phyloP scores from a whole-genome alignment of 2,888 invertebrate species.

The Tachystola acroxantha region DNA sequence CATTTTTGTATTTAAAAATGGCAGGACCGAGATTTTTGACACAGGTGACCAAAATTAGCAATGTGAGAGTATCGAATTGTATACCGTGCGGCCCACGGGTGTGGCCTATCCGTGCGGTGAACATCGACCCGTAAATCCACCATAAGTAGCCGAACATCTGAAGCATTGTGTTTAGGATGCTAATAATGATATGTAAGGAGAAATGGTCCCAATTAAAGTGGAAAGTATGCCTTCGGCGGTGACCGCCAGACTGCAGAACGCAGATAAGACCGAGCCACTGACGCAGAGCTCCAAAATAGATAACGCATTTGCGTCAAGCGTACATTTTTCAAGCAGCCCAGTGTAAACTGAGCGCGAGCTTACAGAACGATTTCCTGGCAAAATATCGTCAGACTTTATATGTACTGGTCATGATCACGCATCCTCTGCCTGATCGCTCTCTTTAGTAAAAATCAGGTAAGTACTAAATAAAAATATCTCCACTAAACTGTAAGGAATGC shows the following conservation, averaged over 20 bases:
- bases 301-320: slow-evolving; percentile 77
- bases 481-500: slow-evolving; percentile 20
- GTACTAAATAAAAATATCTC: neutral
- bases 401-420: slow-evolving; percentile 51
- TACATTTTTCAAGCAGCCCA: slow-evolving; percentile 64
- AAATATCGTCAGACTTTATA: slow-evolving; percentile 54
- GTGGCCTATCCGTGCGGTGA: too few relatives aligned
- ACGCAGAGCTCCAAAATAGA: slow-evolving; percentile 76
- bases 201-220: slow-evolving; percentile 21
- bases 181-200: too few relatives aligned
- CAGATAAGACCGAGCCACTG: slow-evolving; percentile 64
- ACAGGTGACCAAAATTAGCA: too few relatives aligned
- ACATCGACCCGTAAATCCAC: too few relatives aligned
- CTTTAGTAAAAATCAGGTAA: slow-evolving; percentile 24
- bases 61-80: too few relatives aligned
- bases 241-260: slow-evolving; percentile 66
- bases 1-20: too few relatives aligned
- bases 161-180: too few relatives aligned
- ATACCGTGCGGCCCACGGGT: too few relatives aligned
- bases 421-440: slow-evolving; percentile 42
- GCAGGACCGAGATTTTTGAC: too few relatives aligned
- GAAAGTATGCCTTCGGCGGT: slow-evolving; percentile 39
- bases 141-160: too few relatives aligned
- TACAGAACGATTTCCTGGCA: slow-evolving; percentile 64
- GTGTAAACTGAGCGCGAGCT: slow-evolving; percentile 63